Conservation (phyloP, 1,140 invertebrate species). For the Prorops nasuta region DNA sequence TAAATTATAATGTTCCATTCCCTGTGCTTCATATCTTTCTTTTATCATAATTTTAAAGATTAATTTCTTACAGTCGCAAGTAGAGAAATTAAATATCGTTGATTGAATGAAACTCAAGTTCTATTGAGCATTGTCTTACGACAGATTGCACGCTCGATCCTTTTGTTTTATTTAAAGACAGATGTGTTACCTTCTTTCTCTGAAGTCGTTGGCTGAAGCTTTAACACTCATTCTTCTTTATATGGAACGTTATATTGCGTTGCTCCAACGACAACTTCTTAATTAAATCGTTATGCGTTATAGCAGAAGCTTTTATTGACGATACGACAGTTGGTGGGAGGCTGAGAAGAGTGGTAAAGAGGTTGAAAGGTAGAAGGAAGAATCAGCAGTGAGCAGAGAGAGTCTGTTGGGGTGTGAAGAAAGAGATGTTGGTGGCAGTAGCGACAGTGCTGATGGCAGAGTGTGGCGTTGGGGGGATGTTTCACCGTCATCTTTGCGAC, state of each 20-base stretch:
- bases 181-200: too few species aligned
- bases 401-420: slow-evolving; percentile 4
- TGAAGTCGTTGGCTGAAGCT: too few species aligned
- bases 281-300: slow-evolving; percentile 52
- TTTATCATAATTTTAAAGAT: too few species aligned
- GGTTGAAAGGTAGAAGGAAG: slow-evolving; percentile 10
- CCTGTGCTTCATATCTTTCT: too few species aligned
- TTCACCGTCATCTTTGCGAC: slow-evolving; percentile 24
- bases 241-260: background rate
- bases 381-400: slow-evolving; percentile 11
- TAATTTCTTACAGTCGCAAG: too few species aligned
- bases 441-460: background rate
- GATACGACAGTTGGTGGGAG: slow-evolving; percentile 8
- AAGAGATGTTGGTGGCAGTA: background rate
- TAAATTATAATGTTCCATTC: too few species aligned
- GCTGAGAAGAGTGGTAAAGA: background rate
- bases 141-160: too few species aligned
- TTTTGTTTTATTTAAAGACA: too few species aligned
- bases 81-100: too few species aligned
- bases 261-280: slow-evolving; percentile 40
- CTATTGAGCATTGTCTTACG: too few species aligned
- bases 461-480: slow-evolving; percentile 1
- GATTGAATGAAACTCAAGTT: too few species aligned
- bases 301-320: slow-evolving; percentile 44
- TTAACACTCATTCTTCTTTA: too few species aligned